Base-by-base conservation (phyloP, 2,888 invertebrate species). In the Epinotia bilunana region DNA sequence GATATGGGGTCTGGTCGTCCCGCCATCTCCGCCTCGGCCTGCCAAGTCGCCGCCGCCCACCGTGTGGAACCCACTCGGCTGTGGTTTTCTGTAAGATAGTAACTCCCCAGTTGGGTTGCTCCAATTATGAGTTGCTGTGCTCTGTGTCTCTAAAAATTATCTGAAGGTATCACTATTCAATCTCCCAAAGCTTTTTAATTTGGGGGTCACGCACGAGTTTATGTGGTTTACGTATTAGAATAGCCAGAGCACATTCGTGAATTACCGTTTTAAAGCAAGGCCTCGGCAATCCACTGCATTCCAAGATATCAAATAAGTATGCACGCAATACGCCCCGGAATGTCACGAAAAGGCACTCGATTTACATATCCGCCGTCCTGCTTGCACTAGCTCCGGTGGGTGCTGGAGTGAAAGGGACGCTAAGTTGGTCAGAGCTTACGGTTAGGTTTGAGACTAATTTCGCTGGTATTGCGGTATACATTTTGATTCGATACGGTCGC, bases 291-390 rank as follows among this genome's bases (percentile, higher is more conserved):
- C 3, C 63, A 20, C 64, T 28, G 65, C 65, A 55, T 67, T 55
- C 65, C 65, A 53, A 39, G 46, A 64, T 49, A 64, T 23, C 53
- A 55, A 67, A 67, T 67, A 67, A 53, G 13, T 33, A 67, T 33
- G 67, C 67, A 67, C 33, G 67, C 67, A 55, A 67, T 67, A 67
- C 64, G 49, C 55, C 18, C 13, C 55, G 67, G 67, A 67, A 67
- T 67, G 67, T 39, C 53, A 67, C 55, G 67, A 55, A 67, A 55
- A 65, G 28, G 20, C 16, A 18, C 67, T 55, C 18, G 33, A 67
- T 67, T 67, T 33, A 53, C 53, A 61, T 61, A 55, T 55, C 55
- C 18, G 2, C 12, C 55, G 39, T 67, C 67, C 33, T 18, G 55
- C 16, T 67, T 18, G 18, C 20, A 20, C 67, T 18, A 4, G n/a